A percentile compares a stretch with the other conserved stretches of the same genome.
phyloP scores from a whole-genome alignment of 2,797 vertebrate species.

The Echiichthys vipera region DNA sequence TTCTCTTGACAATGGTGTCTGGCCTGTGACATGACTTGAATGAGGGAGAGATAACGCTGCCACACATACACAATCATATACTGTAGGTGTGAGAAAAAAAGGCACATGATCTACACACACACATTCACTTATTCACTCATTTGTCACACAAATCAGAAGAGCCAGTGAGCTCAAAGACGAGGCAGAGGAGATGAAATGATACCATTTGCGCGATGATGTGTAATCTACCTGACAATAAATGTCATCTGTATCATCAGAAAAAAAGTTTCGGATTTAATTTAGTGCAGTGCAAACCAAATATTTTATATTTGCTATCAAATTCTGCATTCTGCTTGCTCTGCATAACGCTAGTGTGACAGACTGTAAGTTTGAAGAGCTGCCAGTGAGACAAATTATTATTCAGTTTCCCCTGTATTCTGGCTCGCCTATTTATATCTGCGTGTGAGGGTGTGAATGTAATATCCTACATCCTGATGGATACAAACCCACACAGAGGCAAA shows the following conservation, averaged over 20 bases:
- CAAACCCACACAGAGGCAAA: slow-evolving; percentile 47
- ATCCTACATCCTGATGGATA: slow-evolving; percentile 66
- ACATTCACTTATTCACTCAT: slow-evolving; percentile 27
- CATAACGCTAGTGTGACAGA: slow-evolving; percentile 66
- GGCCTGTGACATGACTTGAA: slow-evolving; percentile 88
- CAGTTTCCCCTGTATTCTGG: slow-evolving; percentile 66
- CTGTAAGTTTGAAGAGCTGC: slow-evolving; percentile 77
- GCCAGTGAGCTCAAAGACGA: slow-evolving; percentile 25
- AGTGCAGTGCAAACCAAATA: slow-evolving; percentile 54
- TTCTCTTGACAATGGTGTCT: slow-evolving; percentile 86
- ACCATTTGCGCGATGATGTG: slow-evolving; percentile 55
- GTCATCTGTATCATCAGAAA: slow-evolving; percentile 32
- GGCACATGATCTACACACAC: slow-evolving; percentile 15
- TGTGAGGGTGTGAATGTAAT: slow-evolving; percentile 73
- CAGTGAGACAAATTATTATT: slow-evolving; percentile 81
- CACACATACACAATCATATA: slow-evolving; percentile 39
- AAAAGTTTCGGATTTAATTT: slow-evolving; percentile 54
- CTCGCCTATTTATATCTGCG: slow-evolving; percentile 76
- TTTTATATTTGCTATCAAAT: slow-evolving; percentile 67
- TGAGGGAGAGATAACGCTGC: slow-evolving; percentile 79
- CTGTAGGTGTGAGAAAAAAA: slow-evolving; percentile 44
- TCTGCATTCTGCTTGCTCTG: slow-evolving; percentile 70
- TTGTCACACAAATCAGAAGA: slow-evolving; percentile 44
- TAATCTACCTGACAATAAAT: slow-evolving; percentile 42
- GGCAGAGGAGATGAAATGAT: slow-evolving; percentile 30